Conservation (phyloP, 2,113 vertebrate genomes). For the Zapus hudsonius region DNA sequence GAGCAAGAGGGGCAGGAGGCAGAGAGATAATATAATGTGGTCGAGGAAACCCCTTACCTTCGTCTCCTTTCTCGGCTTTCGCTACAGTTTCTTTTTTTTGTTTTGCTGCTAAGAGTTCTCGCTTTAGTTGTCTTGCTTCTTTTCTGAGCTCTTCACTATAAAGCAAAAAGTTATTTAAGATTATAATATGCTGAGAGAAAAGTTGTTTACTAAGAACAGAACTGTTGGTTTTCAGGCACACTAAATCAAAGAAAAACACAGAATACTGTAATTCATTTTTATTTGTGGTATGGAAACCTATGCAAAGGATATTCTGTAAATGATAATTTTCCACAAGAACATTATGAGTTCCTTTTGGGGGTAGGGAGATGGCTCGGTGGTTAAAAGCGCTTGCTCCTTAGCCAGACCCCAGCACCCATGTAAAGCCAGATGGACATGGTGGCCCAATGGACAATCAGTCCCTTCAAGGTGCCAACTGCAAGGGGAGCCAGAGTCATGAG, state of each 20-base stretch:
- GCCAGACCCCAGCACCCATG: no score
- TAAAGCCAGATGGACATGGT: no score
- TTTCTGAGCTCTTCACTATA: constrained; percentile 95
- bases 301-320: neutral
- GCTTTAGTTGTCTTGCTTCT: constrained; percentile 95
- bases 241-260: constrained; percentile 64
- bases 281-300: constrained; percentile 15
- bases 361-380: no score
- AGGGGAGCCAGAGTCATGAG: no score
- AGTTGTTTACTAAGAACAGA: constrained; percentile 64
- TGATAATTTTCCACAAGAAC: neutral
- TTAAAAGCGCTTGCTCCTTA: no score
- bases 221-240: constrained; percentile 65
- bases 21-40: neutral
- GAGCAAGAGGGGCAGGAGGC: neutral
- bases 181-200: constrained; percentile 63
- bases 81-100: constrained; percentile 88
- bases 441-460: no score
- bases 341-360: neutral
- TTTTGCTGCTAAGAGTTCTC: constrained; percentile 95
- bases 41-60: constrained; percentile 85
- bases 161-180: constrained; percentile 75
- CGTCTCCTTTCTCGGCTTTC: constrained; percentile 85
- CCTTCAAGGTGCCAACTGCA: no score
- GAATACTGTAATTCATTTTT: constrained; percentile 40